Percentiles rank a stretch among this genome's conserved stretches.
Conservation (phyloP, 2,113 vertebrate genomes). For the Acanthisitta chloris region DNA sequence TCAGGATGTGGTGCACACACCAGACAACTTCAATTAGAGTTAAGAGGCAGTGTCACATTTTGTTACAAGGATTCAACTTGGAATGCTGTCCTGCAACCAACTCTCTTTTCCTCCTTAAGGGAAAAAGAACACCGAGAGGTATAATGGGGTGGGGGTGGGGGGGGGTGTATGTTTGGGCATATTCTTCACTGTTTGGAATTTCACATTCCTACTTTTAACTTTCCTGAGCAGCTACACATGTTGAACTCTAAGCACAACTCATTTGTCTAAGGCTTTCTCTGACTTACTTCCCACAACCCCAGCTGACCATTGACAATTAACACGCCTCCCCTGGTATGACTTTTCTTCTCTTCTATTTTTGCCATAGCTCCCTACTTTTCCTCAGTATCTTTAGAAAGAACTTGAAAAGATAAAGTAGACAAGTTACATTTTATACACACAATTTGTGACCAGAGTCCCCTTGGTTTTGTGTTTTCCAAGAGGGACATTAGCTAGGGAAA, state of each 20-base stretch:
- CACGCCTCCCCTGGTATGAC: not conserved
- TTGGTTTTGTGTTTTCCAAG: not conserved
- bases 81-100: not conserved
- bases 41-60: not conserved
- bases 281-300: not conserved
- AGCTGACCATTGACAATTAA: not conserved
- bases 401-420: not conserved
- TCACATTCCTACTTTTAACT: not conserved
- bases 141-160: no score
- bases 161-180: no score
- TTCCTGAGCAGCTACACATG: not conserved
- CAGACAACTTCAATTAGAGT: not conserved
- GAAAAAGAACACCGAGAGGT: not conserved
- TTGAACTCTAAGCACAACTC: not conserved
- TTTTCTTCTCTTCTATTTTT: not conserved
- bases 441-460: not conserved
- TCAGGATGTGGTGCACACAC: not conserved
- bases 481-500: not conserved
- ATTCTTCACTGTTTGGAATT: not conserved
- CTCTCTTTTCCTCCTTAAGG: not conserved
- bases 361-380: not conserved
- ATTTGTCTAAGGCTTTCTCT: not conserved
- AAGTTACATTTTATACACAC: not conserved
- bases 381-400: not conserved
- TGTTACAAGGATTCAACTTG: not conserved